Percentiles rank a stretch among this genome's conserved stretches.
These are phyloP conservation scores for Canis aureus DNA, from an alignment of 2,113 vertebrate species.

Conservation along the genomic window DNA sequence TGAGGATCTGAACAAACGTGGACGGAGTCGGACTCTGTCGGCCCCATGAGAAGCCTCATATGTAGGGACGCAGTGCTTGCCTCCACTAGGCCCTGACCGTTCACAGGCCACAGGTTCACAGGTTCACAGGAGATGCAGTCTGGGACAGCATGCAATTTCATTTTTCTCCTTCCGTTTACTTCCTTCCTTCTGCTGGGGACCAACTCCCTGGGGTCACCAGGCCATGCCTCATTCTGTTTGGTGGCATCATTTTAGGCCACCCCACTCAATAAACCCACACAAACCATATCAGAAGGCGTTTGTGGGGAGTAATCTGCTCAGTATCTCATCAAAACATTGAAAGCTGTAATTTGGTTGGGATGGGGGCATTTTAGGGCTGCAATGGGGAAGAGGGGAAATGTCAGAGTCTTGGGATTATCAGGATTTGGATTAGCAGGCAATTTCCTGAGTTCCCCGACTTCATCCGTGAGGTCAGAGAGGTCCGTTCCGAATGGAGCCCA, in stretches of 20 bases:
- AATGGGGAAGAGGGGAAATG: not conserved
- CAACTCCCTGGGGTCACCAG: not conserved
- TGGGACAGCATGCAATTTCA: fast-evolving
- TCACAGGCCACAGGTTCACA: not conserved
- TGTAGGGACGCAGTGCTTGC: fast-evolving
- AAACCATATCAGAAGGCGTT: not conserved
- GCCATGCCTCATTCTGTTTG: not conserved
- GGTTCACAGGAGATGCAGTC: not conserved
- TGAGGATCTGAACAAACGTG: not conserved
- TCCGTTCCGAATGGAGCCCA: constrained; percentile 86
- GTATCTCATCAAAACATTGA: constrained; percentile 42
- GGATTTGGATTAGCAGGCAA: constrained; percentile 85
- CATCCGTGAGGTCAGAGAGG: constrained; percentile 88
- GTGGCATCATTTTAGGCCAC: not conserved
- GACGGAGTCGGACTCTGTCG: not conserved
- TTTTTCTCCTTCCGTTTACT: fast-evolving
- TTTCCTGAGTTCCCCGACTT: constrained; percentile 88
- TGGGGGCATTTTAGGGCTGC: not conserved
- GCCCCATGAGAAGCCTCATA: not conserved
- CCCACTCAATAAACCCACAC: not conserved
- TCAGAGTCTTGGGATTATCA: constrained; percentile 83
- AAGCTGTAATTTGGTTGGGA: not conserved
- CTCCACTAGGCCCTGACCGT: fast-evolving
- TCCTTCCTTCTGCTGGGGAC: not conserved
- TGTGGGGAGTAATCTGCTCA: not conserved